Percentiles rank a stretch among this genome's conserved stretches.
phyloP scores from a whole-genome alignment of 1,140 invertebrate genomes.

The Drosophila oshimai region DNA sequence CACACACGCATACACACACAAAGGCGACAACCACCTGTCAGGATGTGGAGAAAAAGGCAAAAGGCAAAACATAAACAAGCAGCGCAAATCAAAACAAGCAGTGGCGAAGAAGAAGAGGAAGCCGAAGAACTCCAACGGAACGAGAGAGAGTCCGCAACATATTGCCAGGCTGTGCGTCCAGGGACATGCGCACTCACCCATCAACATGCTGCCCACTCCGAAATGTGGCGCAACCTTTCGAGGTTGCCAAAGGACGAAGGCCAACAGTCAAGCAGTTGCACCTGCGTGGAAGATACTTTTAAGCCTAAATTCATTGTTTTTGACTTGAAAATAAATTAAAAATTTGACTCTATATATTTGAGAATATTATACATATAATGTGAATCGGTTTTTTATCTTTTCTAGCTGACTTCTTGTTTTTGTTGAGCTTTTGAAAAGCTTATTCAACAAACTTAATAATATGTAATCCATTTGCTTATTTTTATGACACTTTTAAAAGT shows the following conservation, averaged over 20 bases:
- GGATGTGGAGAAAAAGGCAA: too few species aligned
- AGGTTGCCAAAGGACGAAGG: background rate
- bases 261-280: constrained; percentile 18
- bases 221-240: constrained; percentile 35
- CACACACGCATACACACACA: background rate
- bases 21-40: constrained; percentile 47
- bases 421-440: too few species aligned
- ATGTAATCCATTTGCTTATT: too few species aligned
- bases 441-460: too few species aligned
- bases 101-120: background rate
- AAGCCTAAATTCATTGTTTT: too few species aligned
- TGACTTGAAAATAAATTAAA: too few species aligned
- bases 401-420: too few species aligned
- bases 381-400: too few species aligned
- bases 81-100: constrained; percentile 63
- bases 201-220: constrained; percentile 41
- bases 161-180: constrained; percentile 8
- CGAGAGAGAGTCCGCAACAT: constrained; percentile 10
- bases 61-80: constrained; percentile 64
- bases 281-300: constrained; percentile 38
- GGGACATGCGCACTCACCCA: constrained; percentile 18
- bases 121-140: background rate
- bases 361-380: too few species aligned
- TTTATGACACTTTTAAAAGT: too few species aligned
- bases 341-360: too few species aligned